phyloP scores from a whole-genome alignment of 2,888 invertebrate genomes.

The Eulithis prunata region DNA sequence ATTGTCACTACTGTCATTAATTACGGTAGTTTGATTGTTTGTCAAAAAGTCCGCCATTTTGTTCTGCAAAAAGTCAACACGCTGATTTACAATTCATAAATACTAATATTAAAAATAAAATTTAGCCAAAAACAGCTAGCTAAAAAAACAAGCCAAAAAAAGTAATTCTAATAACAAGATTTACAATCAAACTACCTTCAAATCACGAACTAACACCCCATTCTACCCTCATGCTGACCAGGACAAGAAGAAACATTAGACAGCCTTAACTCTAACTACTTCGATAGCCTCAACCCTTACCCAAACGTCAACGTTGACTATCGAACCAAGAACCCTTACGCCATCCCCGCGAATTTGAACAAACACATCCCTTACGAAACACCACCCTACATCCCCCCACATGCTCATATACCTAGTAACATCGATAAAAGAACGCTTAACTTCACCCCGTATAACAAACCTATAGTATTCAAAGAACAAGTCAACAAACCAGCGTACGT shows the following conservation, averaged over 20 bases:
- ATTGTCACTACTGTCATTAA: background rate
- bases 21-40: slow-evolving; percentile 2
- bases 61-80: no score
- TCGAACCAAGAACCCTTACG: slow-evolving; percentile 79
- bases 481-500: slow-evolving; percentile 68
- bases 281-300: slow-evolving; percentile 75
- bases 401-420: slow-evolving; percentile 60
- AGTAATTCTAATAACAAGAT: background rate
- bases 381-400: slow-evolving; percentile 74
- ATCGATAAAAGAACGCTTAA: slow-evolving; percentile 58
- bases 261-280: slow-evolving; percentile 74
- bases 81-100: no score
- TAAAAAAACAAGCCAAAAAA: no score
- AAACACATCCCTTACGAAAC: slow-evolving; percentile 71
- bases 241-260: slow-evolving; percentile 76
- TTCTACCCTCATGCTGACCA: slow-evolving; percentile 70
- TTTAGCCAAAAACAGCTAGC: no score
- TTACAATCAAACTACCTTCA: slow-evolving; percentile 15
- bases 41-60: slow-evolving; percentile 2
- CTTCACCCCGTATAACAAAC: slow-evolving; percentile 58
- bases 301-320: slow-evolving; percentile 65
- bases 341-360: slow-evolving; percentile 79
- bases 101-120: no score
- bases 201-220: slow-evolving; percentile 37
- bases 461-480: slow-evolving; percentile 69